Base-by-base conservation (phyloP, 2,113 vertebrate genomes). In the Mormoops blainvillei region DNA sequence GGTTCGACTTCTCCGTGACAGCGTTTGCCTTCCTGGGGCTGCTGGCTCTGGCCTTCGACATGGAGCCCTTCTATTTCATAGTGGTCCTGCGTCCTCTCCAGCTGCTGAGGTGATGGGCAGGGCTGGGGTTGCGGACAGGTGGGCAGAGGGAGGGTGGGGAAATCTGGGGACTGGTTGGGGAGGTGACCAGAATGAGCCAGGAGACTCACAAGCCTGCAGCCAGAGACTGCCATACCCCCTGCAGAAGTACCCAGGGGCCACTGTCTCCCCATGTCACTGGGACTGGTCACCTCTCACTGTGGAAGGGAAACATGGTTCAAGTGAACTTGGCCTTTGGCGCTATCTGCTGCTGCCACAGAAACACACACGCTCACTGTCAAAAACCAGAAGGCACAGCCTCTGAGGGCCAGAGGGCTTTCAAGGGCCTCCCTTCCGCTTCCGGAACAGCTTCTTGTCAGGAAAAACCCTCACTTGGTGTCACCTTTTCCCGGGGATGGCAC, bases 21-120 rank as follows among this genome's bases (percentile, higher is more conserved):
- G 98, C 99, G 10, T 99, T 99, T 76, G 99, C 99, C 24, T 99
- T 99, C 97, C 92, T 99, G 98, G 99, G 99, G 20, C 99, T 99
- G 81, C 98, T 99, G 95, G 99, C 99, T 1, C 97, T 99, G 85
- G 99, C 99, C 0, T 99, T 99, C 63, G 93, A 99, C 93, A 99
- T 99, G 99, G 99, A 99, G 94, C 99, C 99, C 0, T 99, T 99
- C 98, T 99, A 99, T 97, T 99, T 99, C 94, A 99, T 99, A 0
- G 99, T 99, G 77, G 99, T 99, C 80, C 99, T 99, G 78, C 98
- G 99, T 22, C 99, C 99, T 0, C 97, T 99, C 28, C 99, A 99
- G 98, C 98, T 99, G 82, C 99, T 99, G 76, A 99, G 99, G 99
- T 99, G 96, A 98, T 83, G 13, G 82, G 56, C 22, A 0, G 71